phyloP scores from a whole-genome alignment of 2,113 vertebrate species.

The Colossoma macropomum region DNA sequence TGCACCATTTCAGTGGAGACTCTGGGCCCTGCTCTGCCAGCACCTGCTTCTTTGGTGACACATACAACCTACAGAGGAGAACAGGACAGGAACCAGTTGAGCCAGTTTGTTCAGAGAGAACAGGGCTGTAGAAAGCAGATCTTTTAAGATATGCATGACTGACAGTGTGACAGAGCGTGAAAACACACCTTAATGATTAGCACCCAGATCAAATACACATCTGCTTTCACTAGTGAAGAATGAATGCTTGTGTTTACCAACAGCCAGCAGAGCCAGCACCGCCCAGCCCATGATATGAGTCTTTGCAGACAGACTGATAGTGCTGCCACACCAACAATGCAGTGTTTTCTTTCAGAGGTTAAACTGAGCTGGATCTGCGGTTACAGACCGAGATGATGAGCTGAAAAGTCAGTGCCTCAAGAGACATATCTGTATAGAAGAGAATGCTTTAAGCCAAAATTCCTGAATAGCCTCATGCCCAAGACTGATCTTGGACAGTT shows the following conservation, averaged over 20 bases:
- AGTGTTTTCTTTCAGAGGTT: not conserved
- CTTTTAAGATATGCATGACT: not conserved
- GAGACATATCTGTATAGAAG: not conserved
- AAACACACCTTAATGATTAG: not conserved
- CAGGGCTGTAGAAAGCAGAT: not conserved
- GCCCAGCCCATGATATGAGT: not conserved
- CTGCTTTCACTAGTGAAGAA: not conserved
- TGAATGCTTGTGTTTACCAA: not conserved
- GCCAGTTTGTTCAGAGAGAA: not conserved
- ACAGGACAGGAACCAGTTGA: not conserved
- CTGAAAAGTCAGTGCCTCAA: not conserved
- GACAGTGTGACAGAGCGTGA: too few species aligned
- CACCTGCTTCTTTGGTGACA: slow-evolving; percentile 85
- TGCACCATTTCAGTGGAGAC: slow-evolving; percentile 88
- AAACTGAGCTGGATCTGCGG: not conserved
- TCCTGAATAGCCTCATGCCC: too few species aligned
- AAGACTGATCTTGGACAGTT: too few species aligned
- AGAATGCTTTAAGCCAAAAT: not conserved
- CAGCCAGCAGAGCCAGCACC: not conserved
- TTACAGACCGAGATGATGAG: not conserved
- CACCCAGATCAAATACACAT: not conserved
- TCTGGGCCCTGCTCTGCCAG: slow-evolving; percentile 71
- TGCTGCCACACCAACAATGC: not conserved
- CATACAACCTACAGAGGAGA: slow-evolving; percentile 81
- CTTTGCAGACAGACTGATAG: not conserved